These are phyloP conservation scores for Athalia rosae DNA, from an alignment of 2,888 invertebrate species.

Conservation along the genomic window DNA sequence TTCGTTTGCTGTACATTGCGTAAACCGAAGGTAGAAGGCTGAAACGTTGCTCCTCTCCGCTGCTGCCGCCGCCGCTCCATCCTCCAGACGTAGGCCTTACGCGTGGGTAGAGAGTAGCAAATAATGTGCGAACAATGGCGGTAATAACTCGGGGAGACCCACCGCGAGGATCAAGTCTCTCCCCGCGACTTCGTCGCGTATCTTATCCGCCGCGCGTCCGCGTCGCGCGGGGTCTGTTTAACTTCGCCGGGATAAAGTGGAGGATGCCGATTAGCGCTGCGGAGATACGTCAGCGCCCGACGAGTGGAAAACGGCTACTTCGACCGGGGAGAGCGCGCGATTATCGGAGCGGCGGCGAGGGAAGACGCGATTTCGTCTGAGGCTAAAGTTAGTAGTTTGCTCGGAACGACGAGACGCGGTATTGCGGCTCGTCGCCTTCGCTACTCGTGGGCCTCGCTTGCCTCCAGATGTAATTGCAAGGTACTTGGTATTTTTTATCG, in stretches of 20 bases:
- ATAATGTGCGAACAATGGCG: slow-evolving; percentile 32
- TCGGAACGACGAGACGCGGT: slow-evolving; percentile 26
- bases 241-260: neutral
- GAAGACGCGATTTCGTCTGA: neutral
- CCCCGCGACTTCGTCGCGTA: neutral
- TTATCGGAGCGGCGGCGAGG: neutral
- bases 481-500: slow-evolving; percentile 67
- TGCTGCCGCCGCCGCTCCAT: no score
- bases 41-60: neutral
- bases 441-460: slow-evolving; percentile 57
- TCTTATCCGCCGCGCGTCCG: slow-evolving; percentile 16
- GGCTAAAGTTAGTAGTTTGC: slow-evolving; percentile 3
- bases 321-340: neutral
- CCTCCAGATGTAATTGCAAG: slow-evolving; percentile 68
- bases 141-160: slow-evolving; percentile 29
- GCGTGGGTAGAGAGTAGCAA: slow-evolving; percentile 35
- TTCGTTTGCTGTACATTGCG: slow-evolving; percentile 15
- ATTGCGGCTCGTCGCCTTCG: slow-evolving; percentile 55
- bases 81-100: slow-evolving; percentile 20
- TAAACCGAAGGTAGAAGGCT: slow-evolving; percentile 11
- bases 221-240: neutral
- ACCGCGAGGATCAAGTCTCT: neutral
- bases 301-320: neutral
- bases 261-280: slow-evolving; percentile 15
- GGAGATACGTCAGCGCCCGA: neutral